These are phyloP conservation scores for Plagodis dolabraria DNA, from an alignment of 2,888 invertebrate genomes.

Conservation along the genomic window DNA sequence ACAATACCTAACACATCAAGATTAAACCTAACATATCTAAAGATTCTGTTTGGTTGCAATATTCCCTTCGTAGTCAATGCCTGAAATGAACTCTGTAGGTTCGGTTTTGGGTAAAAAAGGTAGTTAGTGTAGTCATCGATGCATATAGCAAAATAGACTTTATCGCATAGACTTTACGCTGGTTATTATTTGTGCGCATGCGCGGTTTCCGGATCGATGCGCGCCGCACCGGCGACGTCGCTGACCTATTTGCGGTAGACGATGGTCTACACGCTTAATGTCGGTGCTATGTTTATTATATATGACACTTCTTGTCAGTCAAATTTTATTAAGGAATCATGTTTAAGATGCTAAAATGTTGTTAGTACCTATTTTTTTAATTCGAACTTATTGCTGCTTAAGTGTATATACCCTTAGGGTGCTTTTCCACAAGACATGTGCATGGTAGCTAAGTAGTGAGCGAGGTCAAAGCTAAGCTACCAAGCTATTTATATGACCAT, in stretches of 20 bases:
- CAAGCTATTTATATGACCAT: no score
- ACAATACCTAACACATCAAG: background rate
- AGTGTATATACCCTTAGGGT: no score
- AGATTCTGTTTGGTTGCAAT: slow-evolving; percentile 10
- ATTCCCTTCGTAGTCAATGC: background rate
- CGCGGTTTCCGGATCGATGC: slow-evolving; percentile 72
- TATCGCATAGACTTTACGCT: slow-evolving; percentile 38
- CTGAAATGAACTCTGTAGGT: slow-evolving; percentile 1
- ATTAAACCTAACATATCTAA: background rate
- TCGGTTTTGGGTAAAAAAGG: slow-evolving; percentile 3
- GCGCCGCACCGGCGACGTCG: slow-evolving; percentile 67
- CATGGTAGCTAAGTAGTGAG: no score
- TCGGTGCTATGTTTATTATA: slow-evolving; percentile 10
- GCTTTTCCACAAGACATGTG: no score
- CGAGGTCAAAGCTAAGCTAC: no score
- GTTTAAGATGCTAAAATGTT: no score
- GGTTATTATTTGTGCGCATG: slow-evolving; percentile 56
- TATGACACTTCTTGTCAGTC: no score
- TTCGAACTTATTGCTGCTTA: no score
- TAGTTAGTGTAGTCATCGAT: slow-evolving; percentile 25
- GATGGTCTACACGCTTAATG: slow-evolving; percentile 16
- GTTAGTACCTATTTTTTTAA: no score
- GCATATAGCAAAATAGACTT: slow-evolving; percentile 31
- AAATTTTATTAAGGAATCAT: no score
- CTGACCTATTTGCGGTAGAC: slow-evolving; percentile 69